These are phyloP conservation scores for Cololabis saira DNA, from an alignment of 2,113 vertebrate genomes.

Conservation along the genomic window DNA sequence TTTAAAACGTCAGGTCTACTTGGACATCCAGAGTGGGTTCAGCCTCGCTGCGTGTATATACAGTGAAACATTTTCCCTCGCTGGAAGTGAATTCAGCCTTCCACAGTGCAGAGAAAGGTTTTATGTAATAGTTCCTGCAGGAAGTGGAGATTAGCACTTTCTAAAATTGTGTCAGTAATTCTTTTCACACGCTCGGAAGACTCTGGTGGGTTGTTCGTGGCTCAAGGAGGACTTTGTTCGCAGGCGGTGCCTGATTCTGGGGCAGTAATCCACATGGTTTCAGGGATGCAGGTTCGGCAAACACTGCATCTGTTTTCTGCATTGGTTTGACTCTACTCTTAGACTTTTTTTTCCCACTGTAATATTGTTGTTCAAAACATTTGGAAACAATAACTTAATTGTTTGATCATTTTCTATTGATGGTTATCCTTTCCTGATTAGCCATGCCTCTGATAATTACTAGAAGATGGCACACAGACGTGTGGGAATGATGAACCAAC, in stretches of 20 bases:
- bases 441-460: no score
- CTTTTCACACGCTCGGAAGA: slow-evolving; percentile 61
- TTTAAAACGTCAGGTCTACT: no score
- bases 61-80: no score
- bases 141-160: slow-evolving; percentile 58
- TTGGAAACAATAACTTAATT: no score
- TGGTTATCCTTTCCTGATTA: no score
- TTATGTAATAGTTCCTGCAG: slow-evolving; percentile 51
- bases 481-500: no score
- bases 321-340: slow-evolving; percentile 37
- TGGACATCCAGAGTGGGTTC: no score
- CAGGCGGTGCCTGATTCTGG: slow-evolving; percentile 25
- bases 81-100: not conserved
- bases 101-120: slow-evolving; percentile 2
- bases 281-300: slow-evolving; percentile 14
- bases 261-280: slow-evolving; percentile 50
- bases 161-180: slow-evolving; percentile 70
- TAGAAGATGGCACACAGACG: no score
- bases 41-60: no score
- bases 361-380: no score
- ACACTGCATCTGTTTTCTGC: slow-evolving; percentile 22
- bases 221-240: slow-evolving; percentile 62
- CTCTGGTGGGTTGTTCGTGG: slow-evolving; percentile 45
- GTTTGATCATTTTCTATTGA: no score
- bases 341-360: not conserved